A percentile compares a stretch with the other conserved stretches of the same genome.
Evolutionary conservation across 2,888 invertebrate genomes (phyloP).

Genomic region (Brenthis ino): DNA sequence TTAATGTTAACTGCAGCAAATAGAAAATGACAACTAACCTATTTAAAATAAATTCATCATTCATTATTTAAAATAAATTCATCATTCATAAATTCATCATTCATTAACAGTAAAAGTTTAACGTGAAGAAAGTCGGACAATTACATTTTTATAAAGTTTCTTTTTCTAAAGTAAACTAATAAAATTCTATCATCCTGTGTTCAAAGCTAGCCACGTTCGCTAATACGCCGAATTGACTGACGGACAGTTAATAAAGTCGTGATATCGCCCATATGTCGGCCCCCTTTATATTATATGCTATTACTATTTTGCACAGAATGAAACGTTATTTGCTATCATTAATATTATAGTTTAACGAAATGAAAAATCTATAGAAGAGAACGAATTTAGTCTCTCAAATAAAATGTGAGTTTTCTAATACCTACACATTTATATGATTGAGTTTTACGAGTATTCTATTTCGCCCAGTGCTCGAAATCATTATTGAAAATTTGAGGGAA

Average conservation of each 20-base stretch:
- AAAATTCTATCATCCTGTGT: conserved; percentile 49
- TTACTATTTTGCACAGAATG: conserved; percentile 43
- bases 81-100: too few species aligned
- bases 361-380: too few species aligned
- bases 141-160: conserved; percentile 9
- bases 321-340: conserved; percentile 16
- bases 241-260: conserved; percentile 76
- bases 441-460: too few species aligned
- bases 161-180: conserved; percentile 10
- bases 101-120: neutral
- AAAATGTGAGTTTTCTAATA: too few species aligned
- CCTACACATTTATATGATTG: too few species aligned
- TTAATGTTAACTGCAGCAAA: too few species aligned
- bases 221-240: conserved; percentile 78
- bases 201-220: conserved; percentile 56
- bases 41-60: neutral
- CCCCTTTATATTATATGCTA: conserved; percentile 53
- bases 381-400: too few species aligned
- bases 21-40: neutral
- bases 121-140: neutral
- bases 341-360: neutral
- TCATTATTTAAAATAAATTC: neutral
- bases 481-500: too few species aligned
- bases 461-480: too few species aligned
- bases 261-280: conserved; percentile 75